phyloP scores from a whole-genome alignment of 2,797 vertebrate species.

The Scolopax bukidnonensis region DNA sequence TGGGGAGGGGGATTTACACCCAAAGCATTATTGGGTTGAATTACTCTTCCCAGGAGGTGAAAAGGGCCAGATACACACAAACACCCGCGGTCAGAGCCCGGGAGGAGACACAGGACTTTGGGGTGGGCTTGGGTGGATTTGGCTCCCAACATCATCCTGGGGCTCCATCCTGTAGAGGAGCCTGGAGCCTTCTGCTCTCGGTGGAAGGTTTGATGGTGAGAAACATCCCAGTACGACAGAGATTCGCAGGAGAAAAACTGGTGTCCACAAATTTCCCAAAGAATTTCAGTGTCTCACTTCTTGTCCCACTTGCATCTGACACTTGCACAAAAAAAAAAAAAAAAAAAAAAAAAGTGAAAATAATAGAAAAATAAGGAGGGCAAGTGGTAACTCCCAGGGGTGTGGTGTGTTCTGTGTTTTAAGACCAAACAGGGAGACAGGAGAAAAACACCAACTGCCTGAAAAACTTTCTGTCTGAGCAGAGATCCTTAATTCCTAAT shows the following conservation, averaged over 20 bases:
- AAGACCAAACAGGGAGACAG: neutral
- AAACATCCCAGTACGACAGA: rapidly evolving
- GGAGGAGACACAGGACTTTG: neutral
- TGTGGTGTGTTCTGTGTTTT: neutral
- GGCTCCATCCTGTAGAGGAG: neutral
- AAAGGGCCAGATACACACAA: neutral
- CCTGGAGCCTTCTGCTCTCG: neutral
- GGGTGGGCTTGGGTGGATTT: neutral
- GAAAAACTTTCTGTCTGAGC: too few relatives aligned
- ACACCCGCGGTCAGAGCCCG: rapidly evolving
- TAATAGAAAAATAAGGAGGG: neutral
- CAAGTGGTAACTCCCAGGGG: neutral
- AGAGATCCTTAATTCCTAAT: neutral
- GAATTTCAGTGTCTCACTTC: rapidly evolving
- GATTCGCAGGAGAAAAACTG: rapidly evolving
- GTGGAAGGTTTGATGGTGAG: rapidly evolving
- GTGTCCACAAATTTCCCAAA: rapidly evolving
- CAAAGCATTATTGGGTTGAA: neutral
- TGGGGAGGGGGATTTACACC: neutral
- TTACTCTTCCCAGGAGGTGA: rapidly evolving
- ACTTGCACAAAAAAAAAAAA: neutral
- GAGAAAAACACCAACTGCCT: rapidly evolving
- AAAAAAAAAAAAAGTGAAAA: neutral
- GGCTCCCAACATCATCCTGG: rapidly evolving
- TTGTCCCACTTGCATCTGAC: neutral